Evolutionary conservation across 1,140 invertebrate species (phyloP).

Genomic region (Zaprionus camerounensis): DNA sequence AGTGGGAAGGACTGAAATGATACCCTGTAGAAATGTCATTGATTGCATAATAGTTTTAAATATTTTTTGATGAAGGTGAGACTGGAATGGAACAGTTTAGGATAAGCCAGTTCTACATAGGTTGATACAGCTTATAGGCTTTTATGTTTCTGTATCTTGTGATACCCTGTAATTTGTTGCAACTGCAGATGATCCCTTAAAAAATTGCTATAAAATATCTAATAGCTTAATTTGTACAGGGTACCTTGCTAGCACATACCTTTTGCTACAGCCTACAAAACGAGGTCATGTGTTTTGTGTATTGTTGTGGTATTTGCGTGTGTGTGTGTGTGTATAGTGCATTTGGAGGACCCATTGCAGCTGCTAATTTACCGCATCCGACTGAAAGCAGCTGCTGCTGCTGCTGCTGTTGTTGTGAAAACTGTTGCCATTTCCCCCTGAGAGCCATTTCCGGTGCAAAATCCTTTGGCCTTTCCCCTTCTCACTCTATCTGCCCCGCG

Average conservation of each 20-base stretch:
- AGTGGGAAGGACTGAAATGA: constrained; percentile 37
- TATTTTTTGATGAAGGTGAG: not conserved
- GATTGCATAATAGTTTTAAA: not conserved
- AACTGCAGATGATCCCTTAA: too few relatives aligned
- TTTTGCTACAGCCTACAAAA: constrained; percentile 12
- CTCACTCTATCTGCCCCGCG: not conserved
- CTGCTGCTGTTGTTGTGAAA: constrained; percentile 11
- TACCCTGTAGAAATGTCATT: not conserved
- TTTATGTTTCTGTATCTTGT: not conserved
- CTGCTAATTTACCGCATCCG: constrained; percentile 76
- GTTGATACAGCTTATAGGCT: too few relatives aligned
- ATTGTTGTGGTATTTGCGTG: constrained; percentile 14
- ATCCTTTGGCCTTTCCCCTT: constrained; percentile 6
- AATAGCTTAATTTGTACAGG: constrained; percentile 9
- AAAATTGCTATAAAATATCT: too few relatives aligned
- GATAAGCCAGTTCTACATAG: too few relatives aligned
- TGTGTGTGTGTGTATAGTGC: constrained; percentile 16
- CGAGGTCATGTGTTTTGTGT: constrained; percentile 43
- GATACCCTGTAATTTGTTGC: constrained; percentile 3
- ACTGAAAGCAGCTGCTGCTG: constrained; percentile 47
- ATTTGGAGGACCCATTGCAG: constrained; percentile 47
- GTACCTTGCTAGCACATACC: constrained; percentile 8
- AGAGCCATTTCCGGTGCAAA: constrained; percentile 61
- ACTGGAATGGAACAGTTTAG: too few relatives aligned
- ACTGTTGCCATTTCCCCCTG: constrained; percentile 38